phyloP scores from a whole-genome alignment of 2,888 invertebrate species.

The Pachycephus smyrnensis region DNA sequence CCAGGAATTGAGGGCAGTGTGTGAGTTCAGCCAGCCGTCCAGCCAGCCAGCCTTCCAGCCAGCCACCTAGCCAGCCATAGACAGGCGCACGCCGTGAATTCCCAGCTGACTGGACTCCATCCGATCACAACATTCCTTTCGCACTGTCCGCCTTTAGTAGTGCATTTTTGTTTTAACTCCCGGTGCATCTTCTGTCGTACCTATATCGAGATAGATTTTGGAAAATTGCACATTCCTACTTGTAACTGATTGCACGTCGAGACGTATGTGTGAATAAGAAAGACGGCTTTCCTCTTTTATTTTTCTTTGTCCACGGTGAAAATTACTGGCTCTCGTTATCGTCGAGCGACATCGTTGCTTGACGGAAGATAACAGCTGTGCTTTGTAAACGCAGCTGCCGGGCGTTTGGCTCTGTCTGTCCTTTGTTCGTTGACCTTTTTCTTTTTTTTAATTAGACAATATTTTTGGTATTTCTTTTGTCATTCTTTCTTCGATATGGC shows the following conservation, averaged over 20 bases:
- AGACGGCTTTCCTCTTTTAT: background rate
- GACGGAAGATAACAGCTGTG: background rate
- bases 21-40: background rate
- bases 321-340: background rate
- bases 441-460: background rate
- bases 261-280: background rate
- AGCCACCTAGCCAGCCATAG: background rate
- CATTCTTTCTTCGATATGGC: constrained; percentile 28
- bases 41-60: background rate
- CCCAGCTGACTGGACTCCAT: background rate
- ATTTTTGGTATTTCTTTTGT: background rate
- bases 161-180: background rate
- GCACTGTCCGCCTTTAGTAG: background rate
- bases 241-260: background rate
- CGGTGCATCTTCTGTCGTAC: background rate
- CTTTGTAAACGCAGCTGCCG: background rate
- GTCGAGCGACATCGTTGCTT: background rate
- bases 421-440: background rate
- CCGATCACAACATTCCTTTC: constrained; percentile 1
- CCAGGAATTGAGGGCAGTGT: background rate
- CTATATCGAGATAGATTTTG: background rate
- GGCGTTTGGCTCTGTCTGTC: background rate
- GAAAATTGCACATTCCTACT: background rate
- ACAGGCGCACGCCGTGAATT: constrained; percentile 1
- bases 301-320: background rate